Evolutionary conservation across 2,113 vertebrate species (phyloP), one percentile per base, ranked within the genome.

Genomic region (Perccottus glenii): DNA sequence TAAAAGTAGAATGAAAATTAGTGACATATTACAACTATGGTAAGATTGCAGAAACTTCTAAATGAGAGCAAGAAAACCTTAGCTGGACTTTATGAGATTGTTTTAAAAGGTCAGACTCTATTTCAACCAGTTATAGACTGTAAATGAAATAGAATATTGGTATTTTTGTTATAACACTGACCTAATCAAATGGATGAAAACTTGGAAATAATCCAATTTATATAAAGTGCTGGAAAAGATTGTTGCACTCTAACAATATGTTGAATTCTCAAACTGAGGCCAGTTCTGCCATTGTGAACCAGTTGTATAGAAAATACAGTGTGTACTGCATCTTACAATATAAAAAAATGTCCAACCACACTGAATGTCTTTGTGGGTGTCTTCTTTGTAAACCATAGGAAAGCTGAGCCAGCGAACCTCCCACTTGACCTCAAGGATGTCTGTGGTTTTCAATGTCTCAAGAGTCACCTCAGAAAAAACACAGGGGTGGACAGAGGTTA

Each of bases 401-500:
- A 60, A 72, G 50, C 70, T 80, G 42, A 11, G 45, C 57, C 64
- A 84, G 64, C 57, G 44, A 77, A 63, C 63, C 77, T 84, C 86
- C 72, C 74, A 86, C 79, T 73, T 90, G 83, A 89, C 83, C 87
- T 87, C 75, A 83, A 81, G 75, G 77, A 80, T 85, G 78, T 85
- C 70, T 87, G 86, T 89, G 86, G 84, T 75, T 90, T 89, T 84
- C 81, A 85, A 75, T 63, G 77, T 81, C 58, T 81, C 72, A 75
- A 64, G 64, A 86, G 64, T 67, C 64, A 81, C 66, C 76, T 67
- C 27, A 77, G 68, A 78, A 68, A 79, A 56, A 43, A 74, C 63
- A 74, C 63, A 75, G 65, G 67, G 80, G 74, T 48, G 81, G 70
- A 60, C 33, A 27, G 48, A 75, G 52, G 76, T 77, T 70, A 27